Evolutionary conservation across 2,113 vertebrate genomes (phyloP).

Genomic region (Grallaria varia): DNA sequence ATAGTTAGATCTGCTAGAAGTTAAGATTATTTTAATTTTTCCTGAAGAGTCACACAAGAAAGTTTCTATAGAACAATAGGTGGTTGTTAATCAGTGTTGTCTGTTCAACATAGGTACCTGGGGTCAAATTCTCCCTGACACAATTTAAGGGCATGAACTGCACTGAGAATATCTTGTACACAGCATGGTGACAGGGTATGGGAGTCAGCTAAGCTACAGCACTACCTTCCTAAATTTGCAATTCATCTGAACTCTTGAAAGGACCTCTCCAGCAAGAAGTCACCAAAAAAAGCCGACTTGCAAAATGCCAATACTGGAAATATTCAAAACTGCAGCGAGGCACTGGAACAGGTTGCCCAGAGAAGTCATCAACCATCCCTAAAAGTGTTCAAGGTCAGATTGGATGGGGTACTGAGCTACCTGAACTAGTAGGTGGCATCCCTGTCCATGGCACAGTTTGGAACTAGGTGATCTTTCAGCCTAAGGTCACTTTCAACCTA

Average conservation of each 20-base stretch:
- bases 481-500: neutral
- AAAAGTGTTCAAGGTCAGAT: neutral
- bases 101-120: neutral
- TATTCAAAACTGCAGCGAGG: neutral
- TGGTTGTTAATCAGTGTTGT: neutral
- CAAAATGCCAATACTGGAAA: neutral
- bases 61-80: accelerated
- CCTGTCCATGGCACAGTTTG: neutral
- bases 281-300: neutral
- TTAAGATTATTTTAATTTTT: neutral
- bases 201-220: neutral
- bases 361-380: neutral
- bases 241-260: neutral
- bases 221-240: neutral
- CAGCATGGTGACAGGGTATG: neutral
- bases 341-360: neutral
- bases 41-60: neutral
- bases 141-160: neutral
- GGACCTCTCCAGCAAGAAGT: neutral
- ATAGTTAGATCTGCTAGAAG: neutral
- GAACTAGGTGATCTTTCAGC: neutral
- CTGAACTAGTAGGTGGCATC: neutral
- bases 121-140: neutral
- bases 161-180: neutral
- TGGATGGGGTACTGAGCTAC: neutral